Conservation (phyloP, 2,888 invertebrate genomes). For the Scaptomyza caliginosa region DNA sequence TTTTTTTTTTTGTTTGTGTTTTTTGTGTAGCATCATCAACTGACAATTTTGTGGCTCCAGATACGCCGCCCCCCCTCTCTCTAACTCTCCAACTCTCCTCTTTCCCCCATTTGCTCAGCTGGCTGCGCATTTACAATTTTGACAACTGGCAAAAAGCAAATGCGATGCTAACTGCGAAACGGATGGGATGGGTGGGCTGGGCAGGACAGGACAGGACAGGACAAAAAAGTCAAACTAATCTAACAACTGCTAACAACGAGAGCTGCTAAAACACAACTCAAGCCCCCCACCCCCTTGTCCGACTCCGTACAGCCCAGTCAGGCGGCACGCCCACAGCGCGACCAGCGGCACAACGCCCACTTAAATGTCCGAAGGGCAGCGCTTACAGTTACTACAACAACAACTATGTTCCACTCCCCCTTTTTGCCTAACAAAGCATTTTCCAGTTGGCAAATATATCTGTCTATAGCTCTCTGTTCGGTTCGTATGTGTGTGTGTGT, state of each 20-base stretch:
- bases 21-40: conserved; percentile 62
- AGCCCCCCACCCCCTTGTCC: background rate
- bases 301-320: too few relatives aligned
- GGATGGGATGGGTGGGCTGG: background rate
- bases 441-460: conserved; percentile 69
- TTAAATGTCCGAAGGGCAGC: conserved; percentile 52
- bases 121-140: conserved; percentile 71
- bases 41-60: conserved; percentile 59
- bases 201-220: conserved; percentile 6
- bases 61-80: background rate
- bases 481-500: conserved; percentile 18
- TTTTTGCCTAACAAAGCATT: conserved; percentile 74
- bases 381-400: background rate
- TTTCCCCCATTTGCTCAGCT: conserved; percentile 23
- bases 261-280: conserved; percentile 15
- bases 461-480: conserved; percentile 10
- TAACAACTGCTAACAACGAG: conserved; percentile 76
- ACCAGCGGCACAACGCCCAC: conserved; percentile 28
- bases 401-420: background rate
- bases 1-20: too few relatives aligned
- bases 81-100: background rate
- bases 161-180: conserved; percentile 11
- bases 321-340: conserved; percentile 32
- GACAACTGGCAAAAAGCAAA: conserved; percentile 54
- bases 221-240: conserved; percentile 77